Conservation (phyloP, 2,888 invertebrate genomes). For the Hyposoter dolosus region DNA sequence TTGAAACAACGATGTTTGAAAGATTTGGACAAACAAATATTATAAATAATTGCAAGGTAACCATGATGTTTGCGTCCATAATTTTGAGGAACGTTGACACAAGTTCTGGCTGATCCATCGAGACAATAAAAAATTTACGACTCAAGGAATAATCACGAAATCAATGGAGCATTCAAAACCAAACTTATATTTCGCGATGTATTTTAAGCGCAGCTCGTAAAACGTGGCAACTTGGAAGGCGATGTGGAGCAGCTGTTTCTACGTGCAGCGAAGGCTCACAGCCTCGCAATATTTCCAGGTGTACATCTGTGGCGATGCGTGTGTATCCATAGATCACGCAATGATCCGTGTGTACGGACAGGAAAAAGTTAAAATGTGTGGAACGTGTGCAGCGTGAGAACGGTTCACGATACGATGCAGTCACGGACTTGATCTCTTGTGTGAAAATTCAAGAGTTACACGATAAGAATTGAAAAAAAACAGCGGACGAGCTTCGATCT, state of each 20-base stretch:
- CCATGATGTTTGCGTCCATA: not conserved
- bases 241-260: not conserved
- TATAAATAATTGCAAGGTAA: not conserved
- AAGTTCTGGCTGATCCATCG: constrained; percentile 11
- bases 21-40: not conserved
- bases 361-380: not conserved
- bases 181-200: constrained; percentile 20
- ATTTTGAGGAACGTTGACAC: not conserved
- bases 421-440: constrained; percentile 38
- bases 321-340: not conserved
- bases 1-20: not conserved
- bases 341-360: not conserved
- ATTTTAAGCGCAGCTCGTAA: constrained; percentile 46
- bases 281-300: constrained; percentile 19
- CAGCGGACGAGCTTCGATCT: constrained; percentile 64
- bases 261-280: constrained; percentile 30
- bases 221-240: constrained; percentile 15
- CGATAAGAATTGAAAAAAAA: not conserved
- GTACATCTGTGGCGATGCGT: constrained; percentile 9
- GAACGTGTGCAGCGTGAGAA: constrained; percentile 6
- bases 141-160: constrained; percentile 37
- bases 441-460: constrained; percentile 12
- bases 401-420: constrained; percentile 16
- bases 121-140: constrained; percentile 49
- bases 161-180: constrained; percentile 44